Conservation (phyloP, 2,113 vertebrate genomes). For the Damaliscus lunatus region DNA sequence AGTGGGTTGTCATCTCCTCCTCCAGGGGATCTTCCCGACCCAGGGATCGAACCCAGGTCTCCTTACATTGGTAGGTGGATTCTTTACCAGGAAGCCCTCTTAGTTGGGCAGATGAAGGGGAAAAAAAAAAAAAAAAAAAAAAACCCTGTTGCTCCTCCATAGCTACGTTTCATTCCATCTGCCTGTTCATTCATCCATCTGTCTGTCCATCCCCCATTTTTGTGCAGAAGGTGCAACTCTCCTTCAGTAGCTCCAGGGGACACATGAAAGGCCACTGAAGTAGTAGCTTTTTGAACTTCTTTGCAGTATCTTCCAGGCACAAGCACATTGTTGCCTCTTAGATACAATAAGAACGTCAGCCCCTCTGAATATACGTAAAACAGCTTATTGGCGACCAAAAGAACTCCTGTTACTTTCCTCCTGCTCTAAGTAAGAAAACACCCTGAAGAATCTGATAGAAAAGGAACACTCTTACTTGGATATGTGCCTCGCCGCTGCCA, state of each 20-base stretch:
- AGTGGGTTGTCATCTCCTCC: not conserved
- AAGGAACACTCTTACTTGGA: not conserved
- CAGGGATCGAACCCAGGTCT: not conserved
- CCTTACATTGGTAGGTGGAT: not conserved
- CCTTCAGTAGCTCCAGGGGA: not conserved
- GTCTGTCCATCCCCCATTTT: not conserved
- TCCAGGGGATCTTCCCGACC: not conserved
- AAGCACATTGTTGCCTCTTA: not conserved
- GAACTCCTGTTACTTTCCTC: not conserved
- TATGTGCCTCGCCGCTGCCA: accelerated
- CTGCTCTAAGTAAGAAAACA: not conserved
- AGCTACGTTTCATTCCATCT: not conserved
- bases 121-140: not conserved
- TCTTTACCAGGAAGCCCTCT: not conserved
- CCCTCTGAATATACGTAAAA: not conserved
- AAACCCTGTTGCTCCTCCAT: not conserved
- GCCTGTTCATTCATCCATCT: not conserved
- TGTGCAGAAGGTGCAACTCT: not conserved
- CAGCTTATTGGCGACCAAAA: not conserved
- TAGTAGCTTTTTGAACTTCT: not conserved
- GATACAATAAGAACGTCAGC: not conserved
- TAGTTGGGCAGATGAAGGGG: not conserved
- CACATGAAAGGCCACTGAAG: not conserved
- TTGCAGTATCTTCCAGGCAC: not conserved
- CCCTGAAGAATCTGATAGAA: not conserved